Percentiles rank a stretch among this genome's conserved stretches.
phyloP scores from a whole-genome alignment of 1,140 invertebrate species.

The Penaeus japonicus region DNA sequence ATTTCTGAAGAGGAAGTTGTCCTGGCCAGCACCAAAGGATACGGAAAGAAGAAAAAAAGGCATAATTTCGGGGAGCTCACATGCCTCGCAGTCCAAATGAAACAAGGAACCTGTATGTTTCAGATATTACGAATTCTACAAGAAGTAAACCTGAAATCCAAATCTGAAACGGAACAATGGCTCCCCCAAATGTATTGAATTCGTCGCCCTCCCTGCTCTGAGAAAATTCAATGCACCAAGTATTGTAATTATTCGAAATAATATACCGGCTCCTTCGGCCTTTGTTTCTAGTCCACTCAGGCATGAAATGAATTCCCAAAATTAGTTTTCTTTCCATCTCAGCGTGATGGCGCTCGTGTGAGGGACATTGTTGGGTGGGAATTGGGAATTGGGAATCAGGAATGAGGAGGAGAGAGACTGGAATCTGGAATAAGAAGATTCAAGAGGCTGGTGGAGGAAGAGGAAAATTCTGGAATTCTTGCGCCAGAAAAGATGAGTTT shows the following conservation, averaged over 20 bases:
- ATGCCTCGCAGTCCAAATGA: too few species aligned
- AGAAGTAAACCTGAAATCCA: too few species aligned
- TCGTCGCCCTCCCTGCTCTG: background rate
- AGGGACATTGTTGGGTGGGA: conserved; percentile 42
- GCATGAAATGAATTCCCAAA: conserved; percentile 50
- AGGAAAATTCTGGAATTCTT: background rate
- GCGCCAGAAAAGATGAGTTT: background rate
- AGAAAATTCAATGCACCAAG: conserved; percentile 46
- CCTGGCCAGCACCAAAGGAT: too few species aligned
- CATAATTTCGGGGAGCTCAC: too few species aligned
- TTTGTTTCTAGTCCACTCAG: conserved; percentile 34
- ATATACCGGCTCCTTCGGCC: conserved; percentile 31
- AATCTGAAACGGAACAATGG: too few species aligned
- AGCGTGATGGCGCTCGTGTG: conserved; percentile 23
- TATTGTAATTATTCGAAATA: conserved; percentile 53
- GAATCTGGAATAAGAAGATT: background rate
- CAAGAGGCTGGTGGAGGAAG: background rate
- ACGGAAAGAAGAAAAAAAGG: too few species aligned
- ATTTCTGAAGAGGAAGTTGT: too few species aligned
- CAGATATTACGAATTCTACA: too few species aligned
- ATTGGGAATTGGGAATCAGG: conserved; percentile 48
- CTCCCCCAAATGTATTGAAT: background rate
- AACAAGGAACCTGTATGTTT: too few species aligned
- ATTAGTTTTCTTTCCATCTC: conserved; percentile 53
- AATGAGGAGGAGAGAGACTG: conserved; percentile 17